These are phyloP conservation scores for Lepus timidus DNA, from an alignment of 2,113 vertebrate genomes.

Conservation along the genomic window DNA sequence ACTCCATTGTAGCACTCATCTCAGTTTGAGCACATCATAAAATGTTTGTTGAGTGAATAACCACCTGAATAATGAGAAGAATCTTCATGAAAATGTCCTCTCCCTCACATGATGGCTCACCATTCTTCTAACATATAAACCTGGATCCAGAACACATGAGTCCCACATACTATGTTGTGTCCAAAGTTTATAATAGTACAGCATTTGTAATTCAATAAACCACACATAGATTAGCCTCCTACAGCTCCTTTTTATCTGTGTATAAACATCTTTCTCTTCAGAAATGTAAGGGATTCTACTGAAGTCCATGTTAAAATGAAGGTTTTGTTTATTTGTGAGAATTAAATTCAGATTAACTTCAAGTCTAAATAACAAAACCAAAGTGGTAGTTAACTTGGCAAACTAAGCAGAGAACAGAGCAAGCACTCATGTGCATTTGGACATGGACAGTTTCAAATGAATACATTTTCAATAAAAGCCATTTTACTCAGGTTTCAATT, in stretches of 20 bases:
- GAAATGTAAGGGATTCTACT: not conserved
- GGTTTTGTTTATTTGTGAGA: not conserved
- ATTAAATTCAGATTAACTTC: conserved; percentile 33
- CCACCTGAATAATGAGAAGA: not conserved
- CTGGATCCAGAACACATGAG: not conserved
- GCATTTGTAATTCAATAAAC: conserved; percentile 23
- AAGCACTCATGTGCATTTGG: not conserved
- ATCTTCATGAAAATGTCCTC: not conserved
- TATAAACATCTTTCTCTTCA: conserved; percentile 37
- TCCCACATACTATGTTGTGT: not conserved
- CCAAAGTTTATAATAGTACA: not conserved
- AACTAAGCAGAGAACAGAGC: not conserved
- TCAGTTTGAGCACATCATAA: not conserved
- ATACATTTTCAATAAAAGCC: not conserved
- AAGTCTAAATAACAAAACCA: not conserved
- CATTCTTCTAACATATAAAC: not conserved
- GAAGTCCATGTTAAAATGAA: not conserved
- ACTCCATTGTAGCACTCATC: not conserved
- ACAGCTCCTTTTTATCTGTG: not conserved
- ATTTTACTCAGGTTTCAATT: conserved; percentile 9
- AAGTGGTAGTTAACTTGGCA: not conserved
- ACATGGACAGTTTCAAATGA: not conserved
- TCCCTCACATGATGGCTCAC: not conserved
- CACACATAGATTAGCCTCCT: not conserved
- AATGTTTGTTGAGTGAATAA: not conserved